phyloP scores from a whole-genome alignment of 2,888 invertebrate species.

The Mystacides longicornis region DNA sequence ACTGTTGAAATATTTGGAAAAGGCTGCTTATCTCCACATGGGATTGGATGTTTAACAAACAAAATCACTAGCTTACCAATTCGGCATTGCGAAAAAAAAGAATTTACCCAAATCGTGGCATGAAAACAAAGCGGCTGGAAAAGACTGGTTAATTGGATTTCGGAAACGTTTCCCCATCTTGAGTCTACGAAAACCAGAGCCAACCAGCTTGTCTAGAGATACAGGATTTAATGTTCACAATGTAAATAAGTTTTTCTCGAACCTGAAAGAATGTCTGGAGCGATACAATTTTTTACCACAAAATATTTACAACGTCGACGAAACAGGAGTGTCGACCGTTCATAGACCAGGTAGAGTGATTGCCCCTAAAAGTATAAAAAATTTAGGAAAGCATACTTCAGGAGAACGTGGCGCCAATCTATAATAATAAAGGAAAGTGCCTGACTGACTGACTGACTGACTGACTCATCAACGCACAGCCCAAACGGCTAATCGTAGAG shows the following conservation, averaged over 20 bases:
- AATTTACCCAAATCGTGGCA: not conserved
- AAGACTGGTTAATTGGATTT: conserved; percentile 4
- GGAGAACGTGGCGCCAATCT: not conserved
- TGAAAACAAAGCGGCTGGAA: not conserved
- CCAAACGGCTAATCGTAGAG: too few relatives aligned
- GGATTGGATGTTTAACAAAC: not conserved
- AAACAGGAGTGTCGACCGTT: not conserved
- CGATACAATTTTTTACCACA: not conserved
- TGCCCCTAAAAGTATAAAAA: not conserved
- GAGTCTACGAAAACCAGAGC: conserved; percentile 5
- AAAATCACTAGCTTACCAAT: not conserved
- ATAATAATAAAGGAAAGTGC: too few relatives aligned
- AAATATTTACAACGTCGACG: not conserved
- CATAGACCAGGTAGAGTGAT: not conserved
- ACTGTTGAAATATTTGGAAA: not conserved
- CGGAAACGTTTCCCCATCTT: not conserved
- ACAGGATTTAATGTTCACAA: not conserved
- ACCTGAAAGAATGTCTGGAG: not conserved
- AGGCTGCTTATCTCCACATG: not conserved
- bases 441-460: too few relatives aligned
- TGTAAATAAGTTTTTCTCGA: conserved; percentile 3
- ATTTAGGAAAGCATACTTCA: not conserved
- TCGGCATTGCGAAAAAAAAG: not conserved
- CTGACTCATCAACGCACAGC: too few relatives aligned
- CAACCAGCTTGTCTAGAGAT: not conserved